Evolutionary conservation across 1,140 invertebrate genomes (phyloP).

Genomic region (Cylas formicarius): DNA sequence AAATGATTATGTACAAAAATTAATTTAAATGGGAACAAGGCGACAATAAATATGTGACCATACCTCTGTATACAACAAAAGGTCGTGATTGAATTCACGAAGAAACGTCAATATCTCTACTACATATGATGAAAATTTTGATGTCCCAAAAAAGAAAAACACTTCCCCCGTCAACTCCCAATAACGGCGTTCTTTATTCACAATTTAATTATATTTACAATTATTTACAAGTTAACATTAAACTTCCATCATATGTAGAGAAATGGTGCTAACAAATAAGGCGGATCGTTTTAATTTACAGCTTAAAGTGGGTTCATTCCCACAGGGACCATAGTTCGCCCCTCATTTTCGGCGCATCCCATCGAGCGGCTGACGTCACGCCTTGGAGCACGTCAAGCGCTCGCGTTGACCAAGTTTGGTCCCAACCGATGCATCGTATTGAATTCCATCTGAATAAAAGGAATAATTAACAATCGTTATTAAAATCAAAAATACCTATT

Average conservation of each 20-base stretch:
- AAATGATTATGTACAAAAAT: too few species aligned
- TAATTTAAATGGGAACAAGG: too few species aligned
- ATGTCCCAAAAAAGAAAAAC: too few species aligned
- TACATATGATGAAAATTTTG: slow-evolving; percentile 19
- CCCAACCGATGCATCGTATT: background rate
- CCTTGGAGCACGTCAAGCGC: slow-evolving; percentile 1
- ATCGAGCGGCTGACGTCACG: too few species aligned
- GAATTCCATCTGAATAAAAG: too few species aligned
- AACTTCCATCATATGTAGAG: slow-evolving; percentile 19
- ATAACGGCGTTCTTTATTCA: too few species aligned
- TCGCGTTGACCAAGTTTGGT: slow-evolving; percentile 3
- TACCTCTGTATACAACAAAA: too few species aligned
- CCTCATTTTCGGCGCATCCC: too few species aligned
- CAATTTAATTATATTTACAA: slow-evolving; percentile 3
- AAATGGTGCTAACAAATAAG: slow-evolving; percentile 14
- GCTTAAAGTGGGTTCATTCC: slow-evolving; percentile 4
- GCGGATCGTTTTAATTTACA: slow-evolving; percentile 13
- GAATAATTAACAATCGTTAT: too few species aligned
- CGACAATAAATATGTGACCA: too few species aligned
- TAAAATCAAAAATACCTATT: too few species aligned
- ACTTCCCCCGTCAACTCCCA: too few species aligned
- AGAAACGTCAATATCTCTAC: slow-evolving; percentile 10
- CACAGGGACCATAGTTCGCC: slow-evolving; percentile 3
- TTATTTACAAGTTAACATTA: slow-evolving; percentile 14
- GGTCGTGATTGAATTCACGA: slow-evolving; percentile 19